Base-by-base conservation (phyloP, 1,140 invertebrate genomes). In the Bombus sibiricus region DNA sequence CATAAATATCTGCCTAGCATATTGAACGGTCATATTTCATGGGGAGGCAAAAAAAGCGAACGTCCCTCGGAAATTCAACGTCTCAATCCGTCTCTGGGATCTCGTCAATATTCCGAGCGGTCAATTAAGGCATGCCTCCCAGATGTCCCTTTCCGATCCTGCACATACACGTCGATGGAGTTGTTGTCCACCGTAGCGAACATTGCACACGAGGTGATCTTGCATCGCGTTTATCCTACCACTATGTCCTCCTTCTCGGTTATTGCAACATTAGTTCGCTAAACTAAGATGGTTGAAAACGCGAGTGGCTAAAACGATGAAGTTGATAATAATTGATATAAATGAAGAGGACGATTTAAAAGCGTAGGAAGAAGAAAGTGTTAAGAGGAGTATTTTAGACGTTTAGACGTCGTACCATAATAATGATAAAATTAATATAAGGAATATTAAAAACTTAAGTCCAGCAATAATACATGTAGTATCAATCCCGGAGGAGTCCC, bases 1-100 rank as follows among this genome's bases (percentile, higher is more conserved):
- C 88, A 93, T 93, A 93, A 93, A 93, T 92, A 92, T 93, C 86
- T 89, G 87, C 66, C 86, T 85, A 84, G 89, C 85, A 89, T 85
- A 91, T 91, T 90, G 89, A 92, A 77, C 85, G 88, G 86, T 93
- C 90, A 92, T 92, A 93, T 93, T 91, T 93, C 89, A 92, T 91
- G 69, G 77, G 74, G 75, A 64, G 68, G 62, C 85, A 91, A 92
- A 92, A 92, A 91, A 92, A 74, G 74, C 47, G 86, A 88, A 75
- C 86, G 90, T 88, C 92, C 79, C 90, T 92, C 76, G 86, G 91
- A 92, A 92, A 92, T 92, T 91, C 89, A 92, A 93, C 87, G 91
- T 92, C 91, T 93, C 91, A 94, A 93, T 94, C 90, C 90, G 91
- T 92, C 91, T 89, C 87, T 89, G 80, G 81, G 86, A 87, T 86